Evolutionary conservation across 2,113 vertebrate genomes (phyloP).

Genomic region (Patagioenas fasciata): DNA sequence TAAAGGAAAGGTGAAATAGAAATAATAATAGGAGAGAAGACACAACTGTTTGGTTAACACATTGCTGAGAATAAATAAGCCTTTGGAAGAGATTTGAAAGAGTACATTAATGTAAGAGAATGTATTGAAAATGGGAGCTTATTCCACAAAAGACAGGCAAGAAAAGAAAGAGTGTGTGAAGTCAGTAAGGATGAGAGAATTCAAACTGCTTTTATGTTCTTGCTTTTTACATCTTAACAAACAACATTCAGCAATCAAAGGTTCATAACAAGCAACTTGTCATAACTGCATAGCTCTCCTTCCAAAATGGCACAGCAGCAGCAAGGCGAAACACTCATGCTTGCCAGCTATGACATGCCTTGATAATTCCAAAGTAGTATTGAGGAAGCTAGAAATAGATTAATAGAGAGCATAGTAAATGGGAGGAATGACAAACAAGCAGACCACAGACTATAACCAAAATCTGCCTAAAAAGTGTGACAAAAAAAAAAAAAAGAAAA

Average conservation of each 20-base stretch:
- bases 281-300: slow-evolving; percentile 31
- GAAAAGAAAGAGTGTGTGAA: slow-evolving; percentile 17
- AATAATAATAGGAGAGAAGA: background rate
- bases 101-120: background rate
- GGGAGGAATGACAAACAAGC: background rate
- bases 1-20: slow-evolving; percentile 8
- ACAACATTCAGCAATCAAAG: slow-evolving; percentile 34
- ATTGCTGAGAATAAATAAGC: slow-evolving; percentile 28
- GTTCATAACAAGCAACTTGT: slow-evolving; percentile 53
- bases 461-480: background rate
- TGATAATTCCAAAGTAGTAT: slow-evolving; percentile 5
- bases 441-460: background rate
- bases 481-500: background rate
- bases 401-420: background rate
- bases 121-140: slow-evolving; percentile 17
- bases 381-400: slow-evolving; percentile 3
- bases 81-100: slow-evolving; percentile 43
- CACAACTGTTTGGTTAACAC: background rate
- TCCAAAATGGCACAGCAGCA: slow-evolving; percentile 16
- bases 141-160: background rate
- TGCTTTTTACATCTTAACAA: slow-evolving; percentile 28
- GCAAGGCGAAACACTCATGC: background rate
- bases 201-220: slow-evolving; percentile 48
- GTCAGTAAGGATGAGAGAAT: slow-evolving; percentile 40
- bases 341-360: background rate